Base-by-base conservation (phyloP, 1,140 invertebrate species). In the Cyclina sinensis region DNA sequence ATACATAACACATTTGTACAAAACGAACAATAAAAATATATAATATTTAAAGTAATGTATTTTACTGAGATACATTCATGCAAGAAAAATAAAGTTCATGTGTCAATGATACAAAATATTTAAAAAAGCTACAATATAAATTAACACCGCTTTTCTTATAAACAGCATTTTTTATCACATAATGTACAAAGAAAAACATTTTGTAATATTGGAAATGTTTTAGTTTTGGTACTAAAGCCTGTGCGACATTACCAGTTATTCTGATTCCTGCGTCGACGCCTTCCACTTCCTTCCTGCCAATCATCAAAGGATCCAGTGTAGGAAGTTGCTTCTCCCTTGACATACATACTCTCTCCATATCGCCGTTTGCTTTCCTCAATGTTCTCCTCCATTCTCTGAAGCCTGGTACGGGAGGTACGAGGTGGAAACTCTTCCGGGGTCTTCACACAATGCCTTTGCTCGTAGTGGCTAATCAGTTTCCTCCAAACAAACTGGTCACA, bases 401-500 rank as follows among this genome's bases (percentile, higher is more conserved):
- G 62, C 48, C 81, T 84, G 4, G 81, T 46, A 11, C 27, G 18
- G 27, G 35, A 16, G n/a, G 32, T 30, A 11, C 39, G 30, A 57
- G 62, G 86, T 35, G 85, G 84, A 24, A 74, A 86, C 24, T 90
- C 85, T 5, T 76, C n/a, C 9, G 88, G 43, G 39, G 86, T 84
- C 5, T 87, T 89, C 35, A 89, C 59, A 74, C 90, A 91, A 18
- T 83, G 84, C 46, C 62, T 46, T 11, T 30, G 51, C 24, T 70
- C 70, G 62, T 91, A 91, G 37, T 87, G 83, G 14, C 84, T 48
- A 7, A 91, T 74, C 39, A 91, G 68, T 11, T 79, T 78, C 48
- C 30, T 39, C 88, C 90, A 91, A 0, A 89, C 84, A n/a, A 62
- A 62, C 24, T 80, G 27, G 46, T 91, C 85, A 80, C 90, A 91